Conservation (phyloP, 2,797 vertebrate species). For the Chelon auratus region DNA sequence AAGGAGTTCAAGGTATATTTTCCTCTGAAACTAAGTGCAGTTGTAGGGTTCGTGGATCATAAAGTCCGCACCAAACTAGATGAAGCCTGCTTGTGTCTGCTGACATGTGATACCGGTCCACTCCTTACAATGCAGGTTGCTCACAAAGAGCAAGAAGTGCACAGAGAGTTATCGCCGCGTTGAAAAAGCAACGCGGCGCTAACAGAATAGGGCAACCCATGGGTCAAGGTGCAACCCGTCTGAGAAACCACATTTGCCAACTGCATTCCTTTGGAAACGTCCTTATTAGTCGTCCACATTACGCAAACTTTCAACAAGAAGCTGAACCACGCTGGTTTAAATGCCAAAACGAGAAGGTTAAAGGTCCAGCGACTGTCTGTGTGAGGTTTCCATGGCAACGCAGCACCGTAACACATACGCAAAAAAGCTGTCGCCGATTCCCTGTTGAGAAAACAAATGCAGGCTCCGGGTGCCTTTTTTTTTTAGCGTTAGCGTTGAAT, state of each 20-base stretch:
- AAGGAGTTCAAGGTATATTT: background rate
- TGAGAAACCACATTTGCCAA: conserved; percentile 2
- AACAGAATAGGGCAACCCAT: conserved; percentile 5
- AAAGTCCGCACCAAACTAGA: conserved; percentile 33
- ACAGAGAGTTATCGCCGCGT: conserved; percentile 1
- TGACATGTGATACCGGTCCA: conserved; percentile 45
- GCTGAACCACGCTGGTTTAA: conserved; percentile 1
- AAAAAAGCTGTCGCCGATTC: conserved; percentile 8
- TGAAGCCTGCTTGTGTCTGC: conserved; percentile 44
- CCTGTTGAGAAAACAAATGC: conserved; percentile 37
- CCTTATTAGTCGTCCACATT: conserved; percentile 1
- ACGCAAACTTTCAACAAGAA: conserved; percentile 33
- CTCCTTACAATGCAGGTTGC: background rate
- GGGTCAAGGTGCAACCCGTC: conserved; percentile 19
- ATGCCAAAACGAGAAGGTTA: conserved; percentile 44
- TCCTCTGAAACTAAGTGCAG: background rate
- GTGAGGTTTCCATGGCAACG: conserved; percentile 56
- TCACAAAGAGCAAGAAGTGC: conserved; percentile 4
- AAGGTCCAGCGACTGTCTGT: conserved; percentile 37
- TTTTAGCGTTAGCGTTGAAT: conserved; percentile 39
- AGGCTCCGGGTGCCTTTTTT: conserved; percentile 40
- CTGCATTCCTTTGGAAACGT: background rate
- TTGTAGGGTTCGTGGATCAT: background rate
- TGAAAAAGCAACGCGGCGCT: conserved; percentile 11
- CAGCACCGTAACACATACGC: conserved; percentile 47